phyloP scores from a whole-genome alignment of 2,113 vertebrate species.

The Marmota monax region DNA sequence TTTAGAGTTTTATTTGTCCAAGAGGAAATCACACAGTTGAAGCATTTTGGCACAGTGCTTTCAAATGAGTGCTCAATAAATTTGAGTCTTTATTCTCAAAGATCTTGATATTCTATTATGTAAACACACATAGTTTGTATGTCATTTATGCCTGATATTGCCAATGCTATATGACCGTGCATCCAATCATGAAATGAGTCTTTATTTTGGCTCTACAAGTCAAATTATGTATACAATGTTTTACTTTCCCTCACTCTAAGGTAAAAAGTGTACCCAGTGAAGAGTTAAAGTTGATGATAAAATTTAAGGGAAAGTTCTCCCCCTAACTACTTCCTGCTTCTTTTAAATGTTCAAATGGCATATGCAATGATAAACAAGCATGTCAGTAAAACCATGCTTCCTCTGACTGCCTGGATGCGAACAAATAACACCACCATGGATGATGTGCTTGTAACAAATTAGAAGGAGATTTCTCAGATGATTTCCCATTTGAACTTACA shows the following conservation, averaged over 20 bases:
- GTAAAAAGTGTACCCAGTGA: neutral
- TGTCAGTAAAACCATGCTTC: neutral
- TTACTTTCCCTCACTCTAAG: neutral
- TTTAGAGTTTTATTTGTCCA: neutral
- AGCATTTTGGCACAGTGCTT: neutral
- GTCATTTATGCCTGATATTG: neutral
- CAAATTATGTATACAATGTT: neutral
- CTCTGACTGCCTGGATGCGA: neutral
- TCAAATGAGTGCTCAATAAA: neutral
- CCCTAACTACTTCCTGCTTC: rapidly evolving
- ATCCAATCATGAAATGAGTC: neutral
- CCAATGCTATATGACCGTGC: neutral
- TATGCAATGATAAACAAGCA: rapidly evolving
- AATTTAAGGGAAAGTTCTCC: neutral
- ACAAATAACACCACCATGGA: neutral
- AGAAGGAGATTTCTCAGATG: neutral
- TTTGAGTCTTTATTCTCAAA: constrained; percentile 6
- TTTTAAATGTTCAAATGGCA: neutral
- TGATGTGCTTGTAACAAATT: neutral
- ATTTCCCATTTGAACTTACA: neutral
- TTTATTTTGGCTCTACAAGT: neutral
- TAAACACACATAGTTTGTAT: neutral
- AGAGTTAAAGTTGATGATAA: neutral
- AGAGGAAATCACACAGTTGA: neutral
- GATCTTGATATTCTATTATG: neutral